A percentile compares a stretch with the other conserved stretches of the same genome.
phyloP scores from a whole-genome alignment of 2,797 vertebrate species.

The Gallirallus australis region DNA sequence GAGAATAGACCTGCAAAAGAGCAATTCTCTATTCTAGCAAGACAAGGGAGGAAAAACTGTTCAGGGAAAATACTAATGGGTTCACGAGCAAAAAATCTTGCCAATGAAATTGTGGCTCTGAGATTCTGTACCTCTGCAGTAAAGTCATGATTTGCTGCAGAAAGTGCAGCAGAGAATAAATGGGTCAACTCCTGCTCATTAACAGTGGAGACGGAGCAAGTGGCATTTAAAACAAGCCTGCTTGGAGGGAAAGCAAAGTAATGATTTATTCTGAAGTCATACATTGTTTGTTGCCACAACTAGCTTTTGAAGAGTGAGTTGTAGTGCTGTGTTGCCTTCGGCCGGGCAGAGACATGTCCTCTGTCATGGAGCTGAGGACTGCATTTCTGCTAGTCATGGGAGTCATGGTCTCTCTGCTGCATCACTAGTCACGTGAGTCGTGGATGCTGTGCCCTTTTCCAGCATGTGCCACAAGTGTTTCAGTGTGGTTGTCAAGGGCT shows the following conservation, averaged over 20 bases:
- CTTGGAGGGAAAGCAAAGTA: not conserved
- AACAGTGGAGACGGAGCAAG: not conserved
- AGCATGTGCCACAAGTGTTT: rapidly evolving
- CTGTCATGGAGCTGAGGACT: rapidly evolving
- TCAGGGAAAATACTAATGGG: not conserved
- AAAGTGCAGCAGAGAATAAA: constrained; percentile 16
- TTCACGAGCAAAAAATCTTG: not conserved
- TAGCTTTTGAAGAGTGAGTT: not conserved
- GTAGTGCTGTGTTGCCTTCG: rapidly evolving
- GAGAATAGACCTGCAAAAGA: constrained; percentile 42
- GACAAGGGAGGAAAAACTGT: not conserved
- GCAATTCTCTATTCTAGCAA: constrained; percentile 8
- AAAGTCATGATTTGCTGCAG: not conserved
- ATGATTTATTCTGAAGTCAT: not conserved
- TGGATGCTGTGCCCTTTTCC: not conserved
- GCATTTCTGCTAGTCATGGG: not conserved
- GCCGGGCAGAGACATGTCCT: not conserved
- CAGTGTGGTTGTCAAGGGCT: not conserved
- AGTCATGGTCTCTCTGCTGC: not conserved
- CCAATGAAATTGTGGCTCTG: not conserved
- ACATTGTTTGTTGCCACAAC: not conserved
- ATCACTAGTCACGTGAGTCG: rapidly evolving
- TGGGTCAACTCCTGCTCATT: not conserved
- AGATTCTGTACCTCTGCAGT: not conserved
- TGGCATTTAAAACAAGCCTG: not conserved